Evolutionary conservation across 2,888 invertebrate species (phyloP).

Genomic region (Cinara cedri): DNA sequence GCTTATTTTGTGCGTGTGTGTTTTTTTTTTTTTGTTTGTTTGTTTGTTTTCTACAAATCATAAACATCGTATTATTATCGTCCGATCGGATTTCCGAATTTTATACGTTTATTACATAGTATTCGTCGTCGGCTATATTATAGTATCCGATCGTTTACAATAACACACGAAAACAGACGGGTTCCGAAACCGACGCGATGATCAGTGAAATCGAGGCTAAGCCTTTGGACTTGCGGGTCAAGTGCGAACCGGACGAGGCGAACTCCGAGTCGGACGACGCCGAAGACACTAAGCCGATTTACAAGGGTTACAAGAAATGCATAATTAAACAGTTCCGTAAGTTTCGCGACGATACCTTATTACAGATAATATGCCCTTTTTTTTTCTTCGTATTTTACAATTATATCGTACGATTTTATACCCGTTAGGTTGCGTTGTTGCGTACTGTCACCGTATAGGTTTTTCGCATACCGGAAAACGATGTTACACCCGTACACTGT

Average conservation of each 20-base stretch:
- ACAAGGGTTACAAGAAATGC: constrained; percentile 55
- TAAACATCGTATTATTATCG: background rate
- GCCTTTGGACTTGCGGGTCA: constrained; percentile 53
- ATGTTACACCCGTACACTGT: too few relatives aligned
- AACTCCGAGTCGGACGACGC: constrained; percentile 51
- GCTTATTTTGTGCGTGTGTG: background rate
- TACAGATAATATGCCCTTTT: too few relatives aligned
- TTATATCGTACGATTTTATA: too few relatives aligned
- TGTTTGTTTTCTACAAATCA: background rate
- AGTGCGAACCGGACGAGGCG: constrained; percentile 50
- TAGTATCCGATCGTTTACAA: background rate
- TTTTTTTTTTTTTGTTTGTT: constrained; percentile 10
- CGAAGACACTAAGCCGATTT: constrained; percentile 47
- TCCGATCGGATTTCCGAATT: constrained; percentile 18
- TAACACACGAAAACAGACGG: too few relatives aligned
- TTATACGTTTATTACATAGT: background rate
- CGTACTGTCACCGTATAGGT: too few relatives aligned
- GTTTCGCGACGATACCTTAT: background rate
- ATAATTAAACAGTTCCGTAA: constrained; percentile 55
- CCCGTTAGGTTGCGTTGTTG: too few relatives aligned
- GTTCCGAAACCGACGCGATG: constrained; percentile 25
- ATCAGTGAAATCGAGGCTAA: constrained; percentile 53
- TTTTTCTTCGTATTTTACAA: too few relatives aligned
- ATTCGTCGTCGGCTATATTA: background rate
- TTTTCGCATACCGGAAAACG: constrained; percentile 11